Evolutionary conservation across 2,113 vertebrate genomes (phyloP), one percentile per base, ranked within the genome.

Genomic region (Tragulus kanchil): DNA sequence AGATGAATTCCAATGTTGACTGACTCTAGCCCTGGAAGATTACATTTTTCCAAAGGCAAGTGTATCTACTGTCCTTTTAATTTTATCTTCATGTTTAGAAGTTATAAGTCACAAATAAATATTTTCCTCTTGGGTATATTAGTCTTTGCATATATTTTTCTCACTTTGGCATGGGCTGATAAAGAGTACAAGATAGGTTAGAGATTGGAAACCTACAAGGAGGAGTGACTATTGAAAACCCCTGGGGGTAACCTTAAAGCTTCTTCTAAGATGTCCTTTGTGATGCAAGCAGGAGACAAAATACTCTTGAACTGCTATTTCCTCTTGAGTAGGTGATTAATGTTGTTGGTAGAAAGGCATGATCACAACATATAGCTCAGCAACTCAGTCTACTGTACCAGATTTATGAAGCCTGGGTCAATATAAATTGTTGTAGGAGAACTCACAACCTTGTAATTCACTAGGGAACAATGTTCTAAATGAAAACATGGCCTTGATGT

Each of bases 351-450:
- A 90, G 75, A 96, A 94, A 93, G 89, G 96, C 92, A 67, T 87
- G 92, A 96, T 73, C 26, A 19, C 45, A 59, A 95, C 95, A 65
- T 3, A 45, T 13, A 97, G 95, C 94, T 92, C 45, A 61, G 71
- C 13, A 64, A 23, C 88, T 93, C 96, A 87, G 86, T 93, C 86
- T 91, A 78, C 88, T 95, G 11, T 3, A 3, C 14, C 54, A 90
- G 92, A 86, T 97, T 97, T 97, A 69, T 19, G 96, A 87, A 62
- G 81, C 71, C 59, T 64, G 36, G 81, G 88, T 92, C 92, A 89
- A 81, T 85, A 67, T 77, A 93, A 95, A 89, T 96, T 88, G 92
- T 91, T 79, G 84, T 5, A 61, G 50, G 6, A 58, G 58, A 87
- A 50, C 65, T 14, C 36, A n/a, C 94, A 83, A 91, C 92, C 93